phyloP scores from a whole-genome alignment of 2,797 vertebrate species.

The Threskiornis aethiopicus region DNA sequence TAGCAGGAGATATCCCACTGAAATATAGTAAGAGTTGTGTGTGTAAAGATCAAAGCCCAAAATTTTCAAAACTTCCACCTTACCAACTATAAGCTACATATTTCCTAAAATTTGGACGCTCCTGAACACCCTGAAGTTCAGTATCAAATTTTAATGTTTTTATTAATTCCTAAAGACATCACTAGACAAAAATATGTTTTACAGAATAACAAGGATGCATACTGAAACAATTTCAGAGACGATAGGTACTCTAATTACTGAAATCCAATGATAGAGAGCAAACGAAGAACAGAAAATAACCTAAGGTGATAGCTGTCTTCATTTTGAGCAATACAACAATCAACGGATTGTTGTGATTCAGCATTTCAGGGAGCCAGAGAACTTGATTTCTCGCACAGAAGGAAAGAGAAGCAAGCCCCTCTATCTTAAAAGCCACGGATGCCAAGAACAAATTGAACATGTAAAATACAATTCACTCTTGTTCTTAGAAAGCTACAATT shows the following conservation, averaged over 20 bases:
- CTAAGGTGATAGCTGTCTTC: neutral
- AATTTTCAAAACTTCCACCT: neutral
- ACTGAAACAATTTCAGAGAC: neutral
- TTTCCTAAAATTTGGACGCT: neutral
- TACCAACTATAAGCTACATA: neutral
- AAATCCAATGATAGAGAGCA: neutral
- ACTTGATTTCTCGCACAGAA: neutral
- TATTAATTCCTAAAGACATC: neutral
- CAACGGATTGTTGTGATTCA: neutral
- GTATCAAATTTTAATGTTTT: neutral
- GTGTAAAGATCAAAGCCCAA: neutral
- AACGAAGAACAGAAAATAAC: neutral
- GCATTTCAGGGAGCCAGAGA: neutral
- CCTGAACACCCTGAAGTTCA: neutral
- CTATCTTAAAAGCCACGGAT: neutral
- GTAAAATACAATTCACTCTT: neutral
- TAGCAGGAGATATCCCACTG: neutral
- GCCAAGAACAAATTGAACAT: neutral
- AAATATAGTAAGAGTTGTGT: accelerated
- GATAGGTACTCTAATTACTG: neutral
- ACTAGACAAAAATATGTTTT: neutral
- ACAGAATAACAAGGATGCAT: neutral
- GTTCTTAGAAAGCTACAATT: neutral
- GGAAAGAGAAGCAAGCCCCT: neutral
- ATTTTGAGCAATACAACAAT: neutral